Evolutionary conservation across 2,888 invertebrate species (phyloP).

Genomic region (Drosophila helvetica): DNA sequence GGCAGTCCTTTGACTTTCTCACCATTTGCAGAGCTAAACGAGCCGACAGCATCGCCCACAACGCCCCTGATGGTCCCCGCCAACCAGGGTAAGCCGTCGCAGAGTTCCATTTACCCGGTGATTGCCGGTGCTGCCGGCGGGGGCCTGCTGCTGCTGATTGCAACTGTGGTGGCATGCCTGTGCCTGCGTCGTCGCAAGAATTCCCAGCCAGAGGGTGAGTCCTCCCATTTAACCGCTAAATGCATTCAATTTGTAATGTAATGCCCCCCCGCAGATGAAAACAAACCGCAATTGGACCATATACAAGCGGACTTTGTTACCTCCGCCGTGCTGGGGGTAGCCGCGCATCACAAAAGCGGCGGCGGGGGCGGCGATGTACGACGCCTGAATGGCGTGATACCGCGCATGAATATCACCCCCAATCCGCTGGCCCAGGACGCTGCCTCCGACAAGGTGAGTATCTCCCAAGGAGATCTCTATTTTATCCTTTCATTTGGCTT

Average conservation of each 20-base stretch:
- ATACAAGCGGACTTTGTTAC: constrained; percentile 83
- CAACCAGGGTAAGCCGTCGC: constrained; percentile 67
- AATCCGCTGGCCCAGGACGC: constrained; percentile 83
- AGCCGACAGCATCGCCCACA: constrained; percentile 51
- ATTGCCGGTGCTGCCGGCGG: constrained; percentile 83
- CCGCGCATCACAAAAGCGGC: constrained; percentile 73
- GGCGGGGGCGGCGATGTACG: constrained; percentile 68
- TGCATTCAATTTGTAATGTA: not conserved
- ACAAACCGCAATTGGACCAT: constrained; percentile 83
- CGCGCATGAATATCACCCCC: constrained; percentile 84
- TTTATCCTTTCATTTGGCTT: constrained; percentile 25
- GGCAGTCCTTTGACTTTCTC: not conserved
- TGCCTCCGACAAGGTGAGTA: constrained; percentile 79
- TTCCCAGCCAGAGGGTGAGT: constrained; percentile 81
- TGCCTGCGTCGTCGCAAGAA: constrained; percentile 81
- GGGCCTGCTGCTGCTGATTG: constrained; percentile 79
- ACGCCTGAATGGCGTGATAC: constrained; percentile 82
- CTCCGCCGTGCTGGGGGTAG: constrained; percentile 80
- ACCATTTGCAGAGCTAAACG: constrained; percentile 4
- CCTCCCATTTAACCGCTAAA: not conserved
- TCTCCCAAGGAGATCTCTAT: not conserved
- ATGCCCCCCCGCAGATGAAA: constrained; percentile 73
- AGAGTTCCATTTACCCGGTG: constrained; percentile 81
- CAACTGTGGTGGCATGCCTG: constrained; percentile 80
- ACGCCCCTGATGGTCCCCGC: constrained; percentile 73